Base-by-base conservation (phyloP, 35 echinoderm and acorn worm genomes). In the Patiria miniata region DNA sequence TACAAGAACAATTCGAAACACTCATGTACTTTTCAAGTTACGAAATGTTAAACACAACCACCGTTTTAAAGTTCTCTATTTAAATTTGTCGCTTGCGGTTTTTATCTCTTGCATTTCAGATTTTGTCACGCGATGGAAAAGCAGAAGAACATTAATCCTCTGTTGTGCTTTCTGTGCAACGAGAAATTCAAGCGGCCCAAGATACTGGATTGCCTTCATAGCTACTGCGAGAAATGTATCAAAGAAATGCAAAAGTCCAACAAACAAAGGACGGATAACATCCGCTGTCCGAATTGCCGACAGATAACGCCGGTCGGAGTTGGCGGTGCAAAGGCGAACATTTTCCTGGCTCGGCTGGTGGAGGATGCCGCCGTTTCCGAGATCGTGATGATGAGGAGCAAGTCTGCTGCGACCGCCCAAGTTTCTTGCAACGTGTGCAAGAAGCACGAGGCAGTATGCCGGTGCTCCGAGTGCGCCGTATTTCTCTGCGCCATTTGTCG, bases 161-260 rank as follows among this genome's bases (percentile, higher is more conserved):
- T 36, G 1, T 2, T 36, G 8, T 73, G 65, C 29, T 73, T 26
- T 73, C 0, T 73, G 8, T 73, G 65, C 65, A 73, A 73, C 65
- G 8, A 0, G 1, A 36, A 30, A 73, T 73, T 36, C 34, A 26
- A 73, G 26, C 65, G 34, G 19, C 86, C 86, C 0, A 87, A 79
- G 44, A 87, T 87, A 50, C 51, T 87, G 0, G 10, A 36, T 17
- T 88, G 86, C 26, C 52, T 88, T 14, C 77, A 88, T 32, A 80
- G 76, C 77, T 88, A 79, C 36, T 80, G 86, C 52, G 9, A 18
- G 21, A 51, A 30, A 36, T 87, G 86, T 39, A 23, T 87, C 34
- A 19, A 79, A 36, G 37, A 23, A 0, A 79, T 90, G 26, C 32
- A 40, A 12, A 29, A 59, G 15, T 69, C 34, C 8, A 37, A 18